These are phyloP conservation scores for Laodelphax striatellus DNA, from an alignment of 1,140 invertebrate genomes.

Conservation along the genomic window DNA sequence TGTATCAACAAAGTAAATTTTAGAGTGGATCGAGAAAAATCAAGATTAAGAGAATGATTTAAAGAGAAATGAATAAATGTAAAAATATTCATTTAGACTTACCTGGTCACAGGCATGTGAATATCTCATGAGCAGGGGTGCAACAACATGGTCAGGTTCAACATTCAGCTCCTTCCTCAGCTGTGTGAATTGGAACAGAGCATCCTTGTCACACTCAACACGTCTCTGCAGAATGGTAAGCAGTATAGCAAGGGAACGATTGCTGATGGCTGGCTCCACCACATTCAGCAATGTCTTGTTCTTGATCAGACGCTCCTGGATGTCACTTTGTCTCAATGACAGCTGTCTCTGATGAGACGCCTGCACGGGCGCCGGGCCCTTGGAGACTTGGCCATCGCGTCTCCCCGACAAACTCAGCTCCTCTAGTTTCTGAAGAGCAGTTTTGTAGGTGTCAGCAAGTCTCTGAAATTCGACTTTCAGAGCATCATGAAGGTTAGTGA, in stretches of 20 bases:
- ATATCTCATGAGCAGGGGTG: constrained; percentile 70
- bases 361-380: constrained; percentile 69
- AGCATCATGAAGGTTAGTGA: constrained; percentile 44
- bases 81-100: constrained; percentile 2
- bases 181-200: constrained; percentile 55
- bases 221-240: constrained; percentile 44
- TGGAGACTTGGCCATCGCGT: constrained; percentile 32
- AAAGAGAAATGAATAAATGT: no score
- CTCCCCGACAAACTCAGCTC: constrained; percentile 47
- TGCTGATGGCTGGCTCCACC: constrained; percentile 51
- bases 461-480: constrained; percentile 56
- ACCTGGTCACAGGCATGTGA: constrained; percentile 64
- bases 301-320: constrained; percentile 79
- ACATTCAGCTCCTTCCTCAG: constrained; percentile 48
- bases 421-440: constrained; percentile 75
- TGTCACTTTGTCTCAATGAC: constrained; percentile 64
- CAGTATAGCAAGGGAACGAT: constrained; percentile 42
- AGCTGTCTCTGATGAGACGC: constrained; percentile 82
- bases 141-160: constrained; percentile 45
- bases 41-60: no score
- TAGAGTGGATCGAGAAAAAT: no score
- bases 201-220: constrained; percentile 58
- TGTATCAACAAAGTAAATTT: no score
- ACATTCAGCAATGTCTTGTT: constrained; percentile 82
- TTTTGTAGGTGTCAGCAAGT: constrained; percentile 76